Percentiles rank a stretch among this genome's conserved stretches.
These are phyloP conservation scores for Hydrozoanthus tunicans DNA, from an alignment of 64 coral and sea anemone genomes.

Conservation along the genomic window DNA sequence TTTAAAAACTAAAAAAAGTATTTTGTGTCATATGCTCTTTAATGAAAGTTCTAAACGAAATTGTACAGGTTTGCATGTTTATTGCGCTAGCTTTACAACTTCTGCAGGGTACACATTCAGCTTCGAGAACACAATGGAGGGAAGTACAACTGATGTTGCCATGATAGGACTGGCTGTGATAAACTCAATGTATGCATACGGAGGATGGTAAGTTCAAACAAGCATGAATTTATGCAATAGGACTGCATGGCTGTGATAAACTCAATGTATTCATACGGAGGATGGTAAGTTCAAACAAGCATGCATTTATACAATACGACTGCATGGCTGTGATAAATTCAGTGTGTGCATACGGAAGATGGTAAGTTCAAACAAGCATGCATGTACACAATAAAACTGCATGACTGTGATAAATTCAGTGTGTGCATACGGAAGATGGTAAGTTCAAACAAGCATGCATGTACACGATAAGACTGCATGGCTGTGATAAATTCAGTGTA, in stretches of 20 bases:
- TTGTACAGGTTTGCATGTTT: too few species aligned
- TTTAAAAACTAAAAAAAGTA: too few species aligned
- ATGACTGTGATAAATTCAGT: too few species aligned
- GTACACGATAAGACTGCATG: too few species aligned
- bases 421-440: neutral
- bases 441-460: neutral
- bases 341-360: neutral
- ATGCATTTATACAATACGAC: too few species aligned
- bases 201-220: neutral
- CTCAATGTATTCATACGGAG: neutral
- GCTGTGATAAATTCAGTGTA: neutral
- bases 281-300: neutral
- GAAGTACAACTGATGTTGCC: neutral
- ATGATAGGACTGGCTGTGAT: constrained; percentile 6
- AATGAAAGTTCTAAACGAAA: too few species aligned
- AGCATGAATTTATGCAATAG: too few species aligned
- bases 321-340: too few species aligned
- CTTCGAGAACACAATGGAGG: constrained; percentile 7
- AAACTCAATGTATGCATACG: constrained; percentile 7
- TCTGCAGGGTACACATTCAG: constrained; percentile 1
- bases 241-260: too few species aligned
- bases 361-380: neutral
- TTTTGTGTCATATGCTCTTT: too few species aligned
- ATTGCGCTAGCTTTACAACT: too few species aligned
- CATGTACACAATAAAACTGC: too few species aligned